Conservation (phyloP, 92 coral and sea anemone species). For the Umimayanthus kanabou region DNA sequence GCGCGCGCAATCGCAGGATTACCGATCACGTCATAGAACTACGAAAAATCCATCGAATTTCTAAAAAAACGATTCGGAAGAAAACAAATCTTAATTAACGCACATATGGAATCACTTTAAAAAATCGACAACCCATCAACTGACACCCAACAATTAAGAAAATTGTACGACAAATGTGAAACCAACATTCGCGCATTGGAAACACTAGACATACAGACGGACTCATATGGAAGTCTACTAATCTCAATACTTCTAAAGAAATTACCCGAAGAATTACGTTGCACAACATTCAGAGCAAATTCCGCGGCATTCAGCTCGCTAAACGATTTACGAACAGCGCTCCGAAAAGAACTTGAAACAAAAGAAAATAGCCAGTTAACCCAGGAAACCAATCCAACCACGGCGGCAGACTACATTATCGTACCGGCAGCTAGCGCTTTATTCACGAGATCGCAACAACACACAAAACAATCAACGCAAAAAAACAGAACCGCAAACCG, state of each 20-base stretch:
- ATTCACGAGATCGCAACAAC: not conserved
- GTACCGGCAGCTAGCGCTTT: not conserved
- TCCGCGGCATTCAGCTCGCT: constrained; percentile 40
- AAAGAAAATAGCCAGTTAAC: not conserved
- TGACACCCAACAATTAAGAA: not conserved
- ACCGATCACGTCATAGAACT: constrained; percentile 51
- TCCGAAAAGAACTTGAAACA: not conserved
- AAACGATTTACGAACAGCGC: constrained; percentile 4
- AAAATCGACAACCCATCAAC: constrained; percentile 21
- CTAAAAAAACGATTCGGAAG: constrained; percentile 37
- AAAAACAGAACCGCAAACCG: not conserved
- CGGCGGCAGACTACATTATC: constrained; percentile 1
- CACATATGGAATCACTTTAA: constrained; percentile 43
- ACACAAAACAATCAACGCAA: not conserved
- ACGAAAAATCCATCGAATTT: constrained; percentile 43
- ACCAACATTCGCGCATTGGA: constrained; percentile 32
- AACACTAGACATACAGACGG: constrained; percentile 16
- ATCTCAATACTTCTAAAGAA: constrained; percentile 36
- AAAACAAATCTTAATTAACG: constrained; percentile 43
- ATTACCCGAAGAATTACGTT: constrained; percentile 39
- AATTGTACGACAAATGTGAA: constrained; percentile 39
- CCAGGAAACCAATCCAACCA: constrained; percentile 3
- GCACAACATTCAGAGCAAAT: constrained; percentile 41
- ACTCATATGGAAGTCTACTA: constrained; percentile 41
- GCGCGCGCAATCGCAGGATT: constrained; percentile 59